Evolutionary conservation across 1,140 invertebrate genomes (phyloP).

Genomic region (Pseudachorutes palmiensis): DNA sequence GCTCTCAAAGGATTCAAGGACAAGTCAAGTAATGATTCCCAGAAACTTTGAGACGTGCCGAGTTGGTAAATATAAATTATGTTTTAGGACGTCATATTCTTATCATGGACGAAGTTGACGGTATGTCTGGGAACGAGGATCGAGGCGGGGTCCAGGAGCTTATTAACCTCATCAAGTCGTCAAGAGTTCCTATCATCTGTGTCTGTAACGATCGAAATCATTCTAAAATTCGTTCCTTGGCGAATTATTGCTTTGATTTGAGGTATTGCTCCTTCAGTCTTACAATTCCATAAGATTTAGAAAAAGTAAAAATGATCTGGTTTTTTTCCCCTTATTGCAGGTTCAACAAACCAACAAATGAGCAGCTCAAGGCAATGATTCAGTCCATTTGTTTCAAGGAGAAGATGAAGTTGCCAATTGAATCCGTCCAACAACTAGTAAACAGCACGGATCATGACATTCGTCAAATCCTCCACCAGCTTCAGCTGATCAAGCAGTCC

Average conservation of each 20-base stretch:
- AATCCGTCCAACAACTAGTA: conserved; percentile 75
- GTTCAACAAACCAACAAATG: conserved; percentile 68
- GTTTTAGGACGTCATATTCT: conserved; percentile 65
- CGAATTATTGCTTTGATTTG: conserved; percentile 92
- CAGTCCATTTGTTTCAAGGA: conserved; percentile 88
- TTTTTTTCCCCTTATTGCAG: conserved; percentile 46
- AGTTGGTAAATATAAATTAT: too few species aligned
- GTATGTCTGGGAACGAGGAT: conserved; percentile 99
- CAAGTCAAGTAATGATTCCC: background rate
- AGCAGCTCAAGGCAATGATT: conserved; percentile 89
- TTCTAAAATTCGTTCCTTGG: conserved; percentile 85
- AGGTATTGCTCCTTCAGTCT: conserved; percentile 40
- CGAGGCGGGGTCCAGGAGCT: conserved; percentile 92
- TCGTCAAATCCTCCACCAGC: conserved; percentile 80
- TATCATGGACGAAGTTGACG: conserved; percentile 99
- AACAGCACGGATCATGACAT: conserved; percentile 84
- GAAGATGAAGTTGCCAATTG: conserved; percentile 67
- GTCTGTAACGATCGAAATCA: conserved; percentile 97
- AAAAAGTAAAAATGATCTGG: conserved; percentile 41
- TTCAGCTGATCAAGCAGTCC: conserved; percentile 64
- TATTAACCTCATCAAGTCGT: conserved; percentile 81
- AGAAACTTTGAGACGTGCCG: too few species aligned
- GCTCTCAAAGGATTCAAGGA: conserved; percentile 47
- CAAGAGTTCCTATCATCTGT: conserved; percentile 89
- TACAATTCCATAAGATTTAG: background rate